phyloP scores from a whole-genome alignment of 2,113 vertebrate species.

The Campylorhamphus procurvoides region DNA sequence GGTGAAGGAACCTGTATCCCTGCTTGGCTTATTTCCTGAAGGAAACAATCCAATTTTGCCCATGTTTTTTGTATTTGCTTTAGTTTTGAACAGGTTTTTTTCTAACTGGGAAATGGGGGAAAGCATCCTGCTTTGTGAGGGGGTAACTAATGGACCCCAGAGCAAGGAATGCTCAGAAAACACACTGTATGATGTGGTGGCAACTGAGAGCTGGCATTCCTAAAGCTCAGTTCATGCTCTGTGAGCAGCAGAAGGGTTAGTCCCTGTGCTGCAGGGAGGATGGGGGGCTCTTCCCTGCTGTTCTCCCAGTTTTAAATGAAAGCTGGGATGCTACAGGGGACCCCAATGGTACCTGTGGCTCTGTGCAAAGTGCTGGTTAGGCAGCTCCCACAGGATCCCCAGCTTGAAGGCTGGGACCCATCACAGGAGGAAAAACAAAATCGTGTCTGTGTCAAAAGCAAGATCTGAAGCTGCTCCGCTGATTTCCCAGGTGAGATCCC shows the following conservation, averaged over 20 bases:
- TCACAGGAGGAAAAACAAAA: slow-evolving; percentile 17
- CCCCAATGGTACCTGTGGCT: neutral
- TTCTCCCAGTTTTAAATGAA: neutral
- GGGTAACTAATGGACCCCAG: neutral
- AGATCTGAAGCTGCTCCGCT: neutral
- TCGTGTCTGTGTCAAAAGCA: neutral
- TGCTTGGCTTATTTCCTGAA: neutral
- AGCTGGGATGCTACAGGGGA: neutral
- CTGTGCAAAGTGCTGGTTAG: neutral
- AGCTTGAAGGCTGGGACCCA: neutral
- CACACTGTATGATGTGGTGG: neutral
- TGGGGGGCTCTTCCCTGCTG: neutral
- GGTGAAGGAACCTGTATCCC: neutral
- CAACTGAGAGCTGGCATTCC: neutral
- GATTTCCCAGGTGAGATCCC: slow-evolving; percentile 47
- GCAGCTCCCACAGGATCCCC: neutral
- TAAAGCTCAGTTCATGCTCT: neutral
- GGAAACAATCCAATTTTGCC: neutral
- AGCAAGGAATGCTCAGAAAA: neutral
- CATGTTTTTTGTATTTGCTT: neutral
- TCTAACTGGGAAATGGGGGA: neutral
- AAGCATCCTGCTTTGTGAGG: neutral
- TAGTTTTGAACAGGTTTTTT: neutral
- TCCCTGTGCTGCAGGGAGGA: neutral
- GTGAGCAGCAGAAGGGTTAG: neutral